A percentile compares a stretch with the other conserved stretches of the same genome.
Evolutionary conservation across 2,113 vertebrate species (phyloP).

Genomic region (Chaetodon trifascialis): DNA sequence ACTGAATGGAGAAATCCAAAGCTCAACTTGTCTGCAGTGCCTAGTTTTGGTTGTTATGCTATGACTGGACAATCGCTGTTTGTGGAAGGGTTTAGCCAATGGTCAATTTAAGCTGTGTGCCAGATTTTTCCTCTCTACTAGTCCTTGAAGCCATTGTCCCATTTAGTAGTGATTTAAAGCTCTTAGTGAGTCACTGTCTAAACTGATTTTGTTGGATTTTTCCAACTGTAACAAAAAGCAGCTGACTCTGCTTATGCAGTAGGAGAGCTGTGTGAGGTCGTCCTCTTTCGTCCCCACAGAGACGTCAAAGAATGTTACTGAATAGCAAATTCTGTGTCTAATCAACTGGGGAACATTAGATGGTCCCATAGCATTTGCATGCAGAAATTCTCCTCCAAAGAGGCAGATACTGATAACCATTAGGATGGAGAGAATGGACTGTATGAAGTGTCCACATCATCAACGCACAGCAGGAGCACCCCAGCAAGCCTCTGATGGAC

Average conservation of each 20-base stretch:
- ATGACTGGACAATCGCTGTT: not conserved
- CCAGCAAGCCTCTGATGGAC: not conserved
- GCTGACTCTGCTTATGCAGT: not conserved
- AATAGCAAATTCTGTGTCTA: slow-evolving; percentile 38
- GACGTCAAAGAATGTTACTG: slow-evolving; percentile 30
- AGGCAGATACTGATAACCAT: not conserved
- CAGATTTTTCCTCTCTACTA: not conserved
- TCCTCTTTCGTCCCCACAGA: slow-evolving; percentile 20
- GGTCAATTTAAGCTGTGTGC: not conserved
- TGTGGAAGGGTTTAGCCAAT: not conserved
- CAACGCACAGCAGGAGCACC: slow-evolving; percentile 1
- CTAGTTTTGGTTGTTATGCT: not conserved
- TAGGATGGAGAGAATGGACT: not conserved
- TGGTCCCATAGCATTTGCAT: not conserved
- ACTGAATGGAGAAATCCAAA: not conserved
- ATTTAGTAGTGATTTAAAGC: not conserved
- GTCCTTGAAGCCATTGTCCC: not conserved
- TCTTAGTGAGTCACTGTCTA: not conserved
- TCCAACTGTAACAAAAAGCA: not conserved
- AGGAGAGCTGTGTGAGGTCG: slow-evolving; percentile 7
- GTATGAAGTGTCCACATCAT: not conserved
- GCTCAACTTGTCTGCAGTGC: not conserved
- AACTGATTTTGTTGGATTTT: not conserved
- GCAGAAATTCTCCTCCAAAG: not conserved
- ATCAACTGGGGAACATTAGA: slow-evolving; percentile 14